Percentiles rank a stretch among this genome's conserved stretches.
phyloP scores from a whole-genome alignment of 2,888 invertebrate species.

The Platycheirus rosarum region DNA sequence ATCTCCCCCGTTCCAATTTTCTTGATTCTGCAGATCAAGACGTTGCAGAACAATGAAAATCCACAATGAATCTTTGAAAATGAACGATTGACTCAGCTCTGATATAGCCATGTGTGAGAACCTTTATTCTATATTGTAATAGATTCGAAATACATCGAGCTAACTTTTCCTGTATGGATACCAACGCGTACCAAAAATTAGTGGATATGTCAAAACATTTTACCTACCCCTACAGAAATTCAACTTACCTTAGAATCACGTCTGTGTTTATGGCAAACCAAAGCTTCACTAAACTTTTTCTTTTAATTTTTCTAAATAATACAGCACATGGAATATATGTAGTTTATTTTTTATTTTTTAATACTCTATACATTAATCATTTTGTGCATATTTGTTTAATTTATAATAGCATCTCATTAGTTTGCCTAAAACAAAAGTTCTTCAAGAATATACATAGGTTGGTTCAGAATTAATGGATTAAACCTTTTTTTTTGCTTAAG shows the following conservation, averaged over 20 bases:
- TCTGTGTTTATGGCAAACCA: constrained; percentile 53
- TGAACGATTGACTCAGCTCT: too few species aligned
- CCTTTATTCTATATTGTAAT: constrained; percentile 39
- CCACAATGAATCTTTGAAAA: too few species aligned
- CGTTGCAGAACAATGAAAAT: too few species aligned
- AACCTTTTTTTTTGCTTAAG: constrained; percentile 2
- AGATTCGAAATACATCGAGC: constrained; percentile 49
- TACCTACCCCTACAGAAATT: constrained; percentile 66
- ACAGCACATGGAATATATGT: constrained; percentile 39
- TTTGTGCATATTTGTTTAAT: neutral
- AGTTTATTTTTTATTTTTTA: neutral
- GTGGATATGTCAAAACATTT: constrained; percentile 66
- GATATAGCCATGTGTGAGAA: neutral
- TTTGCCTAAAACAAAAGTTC: neutral
- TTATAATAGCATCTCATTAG: neutral
- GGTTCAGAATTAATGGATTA: neutral
- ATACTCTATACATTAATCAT: constrained; percentile 12
- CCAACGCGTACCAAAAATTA: constrained; percentile 53
- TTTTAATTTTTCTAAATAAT: constrained; percentile 42
- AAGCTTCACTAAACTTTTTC: constrained; percentile 50
- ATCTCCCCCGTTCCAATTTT: too few species aligned
- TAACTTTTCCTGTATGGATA: constrained; percentile 24
- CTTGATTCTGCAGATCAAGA: too few species aligned
- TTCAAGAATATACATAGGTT: neutral
- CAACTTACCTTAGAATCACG: constrained; percentile 60